These are phyloP conservation scores for Mionectes macconnelli DNA, from an alignment of 2,113 vertebrate species.

Conservation along the genomic window DNA sequence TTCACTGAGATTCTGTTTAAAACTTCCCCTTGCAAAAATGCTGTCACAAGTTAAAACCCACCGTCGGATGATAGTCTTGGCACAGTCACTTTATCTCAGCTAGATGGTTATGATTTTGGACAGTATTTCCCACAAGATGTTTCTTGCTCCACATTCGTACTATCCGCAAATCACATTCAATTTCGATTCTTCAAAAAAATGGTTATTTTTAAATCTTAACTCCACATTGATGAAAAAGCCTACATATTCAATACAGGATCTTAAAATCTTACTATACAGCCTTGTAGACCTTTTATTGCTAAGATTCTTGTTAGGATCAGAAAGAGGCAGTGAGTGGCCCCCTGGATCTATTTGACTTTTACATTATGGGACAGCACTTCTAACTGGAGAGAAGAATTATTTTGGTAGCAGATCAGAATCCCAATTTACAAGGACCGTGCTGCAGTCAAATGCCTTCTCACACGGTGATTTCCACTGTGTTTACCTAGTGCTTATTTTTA, in stretches of 20 bases:
- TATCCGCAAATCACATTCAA: neutral
- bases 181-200: neutral
- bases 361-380: neutral
- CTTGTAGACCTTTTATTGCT: neutral
- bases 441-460: neutral
- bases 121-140: constrained; percentile 33
- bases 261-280: neutral
- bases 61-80: neutral
- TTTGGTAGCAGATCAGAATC: neutral
- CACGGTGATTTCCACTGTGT: neutral
- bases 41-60: neutral
- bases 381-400: neutral
- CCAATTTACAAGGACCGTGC: neutral
- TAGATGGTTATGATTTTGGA: neutral
- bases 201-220: neutral
- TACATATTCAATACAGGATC: neutral
- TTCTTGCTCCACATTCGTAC: neutral
- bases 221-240: neutral
- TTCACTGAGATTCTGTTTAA: neutral
- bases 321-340: neutral
- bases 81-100: neutral
- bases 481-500: constrained; percentile 11
- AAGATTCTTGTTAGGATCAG: neutral
- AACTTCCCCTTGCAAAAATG: neutral
- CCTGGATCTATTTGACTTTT: neutral